Percentiles rank a stretch among this genome's conserved stretches.
Conservation (phyloP, 2,888 invertebrate genomes). For the Watsonalla cultraria region DNA sequence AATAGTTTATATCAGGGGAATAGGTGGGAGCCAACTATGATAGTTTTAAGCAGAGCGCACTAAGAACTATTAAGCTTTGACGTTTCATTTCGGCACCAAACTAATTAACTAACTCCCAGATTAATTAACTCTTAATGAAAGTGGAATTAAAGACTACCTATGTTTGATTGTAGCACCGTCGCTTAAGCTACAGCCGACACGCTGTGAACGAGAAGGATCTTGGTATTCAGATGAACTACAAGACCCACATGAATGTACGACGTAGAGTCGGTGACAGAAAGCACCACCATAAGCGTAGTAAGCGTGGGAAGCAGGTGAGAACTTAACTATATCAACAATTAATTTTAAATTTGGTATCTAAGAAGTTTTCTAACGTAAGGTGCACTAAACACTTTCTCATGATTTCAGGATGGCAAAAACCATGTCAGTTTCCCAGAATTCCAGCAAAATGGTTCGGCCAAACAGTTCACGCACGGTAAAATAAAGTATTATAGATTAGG, state of each 20-base stretch:
- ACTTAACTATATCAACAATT: background rate
- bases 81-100: too few species aligned
- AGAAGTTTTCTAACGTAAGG: too few species aligned
- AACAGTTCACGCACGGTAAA: conserved; percentile 93
- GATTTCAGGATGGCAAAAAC: conserved; percentile 89
- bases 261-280: conserved; percentile 92
- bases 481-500: conserved; percentile 84
- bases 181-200: conserved; percentile 93
- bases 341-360: background rate
- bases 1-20: too few species aligned
- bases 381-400: background rate
- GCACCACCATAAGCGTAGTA: conserved; percentile 90
- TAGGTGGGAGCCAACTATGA: too few species aligned
- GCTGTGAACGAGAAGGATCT: conserved; percentile 93
- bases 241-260: conserved; percentile 93
- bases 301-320: conserved; percentile 87
- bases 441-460: conserved; percentile 92
- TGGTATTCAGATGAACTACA: conserved; percentile 91
- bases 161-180: conserved; percentile 84
- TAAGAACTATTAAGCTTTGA: too few species aligned
- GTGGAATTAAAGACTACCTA: conserved; percentile 5
- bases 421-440: conserved; percentile 94
- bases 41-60: too few species aligned
- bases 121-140: background rate
- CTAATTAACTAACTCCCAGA: too few species aligned